phyloP scores from a whole-genome alignment of 2,113 vertebrate genomes.

The Cercopithecus mona region DNA sequence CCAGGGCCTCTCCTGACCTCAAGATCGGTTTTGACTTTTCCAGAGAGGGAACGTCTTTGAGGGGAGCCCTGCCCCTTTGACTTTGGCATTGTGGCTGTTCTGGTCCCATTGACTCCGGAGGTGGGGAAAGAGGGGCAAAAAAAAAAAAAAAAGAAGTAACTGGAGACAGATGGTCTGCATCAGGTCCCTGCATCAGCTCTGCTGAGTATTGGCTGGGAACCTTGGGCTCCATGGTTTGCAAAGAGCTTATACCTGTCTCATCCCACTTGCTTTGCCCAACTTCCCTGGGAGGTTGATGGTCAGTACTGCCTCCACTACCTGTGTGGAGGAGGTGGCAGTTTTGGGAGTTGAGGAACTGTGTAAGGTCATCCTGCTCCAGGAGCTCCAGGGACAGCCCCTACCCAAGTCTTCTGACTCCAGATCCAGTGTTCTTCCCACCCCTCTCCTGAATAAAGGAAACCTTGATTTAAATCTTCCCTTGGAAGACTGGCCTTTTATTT shows the following conservation, averaged over 20 bases:
- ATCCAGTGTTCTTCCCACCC: not conserved
- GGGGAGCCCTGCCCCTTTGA: not conserved
- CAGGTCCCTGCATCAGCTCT: not conserved
- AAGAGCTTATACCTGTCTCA: not conserved
- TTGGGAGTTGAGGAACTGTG: not conserved
- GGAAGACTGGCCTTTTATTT: not conserved
- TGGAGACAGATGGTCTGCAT: not conserved
- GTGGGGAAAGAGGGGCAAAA: not conserved
- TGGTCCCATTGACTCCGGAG: not conserved
- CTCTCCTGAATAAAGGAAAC: not conserved
- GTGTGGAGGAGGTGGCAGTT: not conserved
- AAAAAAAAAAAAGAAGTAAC: not conserved
- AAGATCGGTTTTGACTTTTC: conserved; percentile 45
- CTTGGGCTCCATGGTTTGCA: not conserved
- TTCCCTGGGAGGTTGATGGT: not conserved
- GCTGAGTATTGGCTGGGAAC: not conserved
- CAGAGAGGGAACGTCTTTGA: not conserved
- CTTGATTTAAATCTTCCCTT: not conserved
- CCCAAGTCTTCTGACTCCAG: not conserved
- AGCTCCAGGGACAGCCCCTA: not conserved
- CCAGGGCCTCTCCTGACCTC: not conserved
- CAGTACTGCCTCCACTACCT: not conserved
- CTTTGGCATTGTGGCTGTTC: not conserved
- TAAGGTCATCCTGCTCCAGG: not conserved
- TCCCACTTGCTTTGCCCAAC: not conserved